Evolutionary conservation across 1,140 invertebrate species (phyloP), one percentile per base, ranked within the genome.

Genomic region (Araneus ventricosus): DNA sequence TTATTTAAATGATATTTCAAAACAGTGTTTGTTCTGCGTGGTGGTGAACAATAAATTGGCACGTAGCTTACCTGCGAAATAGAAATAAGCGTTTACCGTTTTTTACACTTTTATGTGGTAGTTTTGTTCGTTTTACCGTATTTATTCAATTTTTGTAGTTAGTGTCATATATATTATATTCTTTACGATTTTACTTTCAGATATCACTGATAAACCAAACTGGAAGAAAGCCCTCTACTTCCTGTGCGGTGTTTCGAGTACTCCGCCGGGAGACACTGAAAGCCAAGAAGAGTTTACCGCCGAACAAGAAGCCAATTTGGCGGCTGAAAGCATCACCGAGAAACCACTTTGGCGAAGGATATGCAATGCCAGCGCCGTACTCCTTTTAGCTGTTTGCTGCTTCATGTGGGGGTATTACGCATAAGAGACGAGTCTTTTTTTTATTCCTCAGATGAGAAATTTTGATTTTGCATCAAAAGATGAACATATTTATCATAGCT

Each of bases 331-430:
- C 39, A 88, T 94, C 2, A 79, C 90, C 20, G 94, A 95, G 85
- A 93, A 95, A 59, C 93, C 94, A 1, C 39, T 90, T 6, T 94
- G 93, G 94, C 39, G 52, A 39, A 75, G 63, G 10, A 57, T 93
- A 14, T 85, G 82, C 24, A 94, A 94, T 91, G 59, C 84, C 24
- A 93, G 86, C 82, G 94, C 94, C 0, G 59, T 94, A 27, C 10
- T 94, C 1, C 41, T 94, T 14, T 39, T 94, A 22, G 34, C 90
- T 4, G 57, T 94, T 22, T 59, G 87, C 34, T 34, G 93, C 0
- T 94, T 94, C 39, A 67, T 94, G 24, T 94, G 94, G 93, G 94
- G 93, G 30, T 94, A 89, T 86, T 94, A 93, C 41, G 94, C 59
- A 86, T 95, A 63, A 94, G 30, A 22, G 17, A n/a, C 10, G 1